Evolutionary conservation across 2,113 vertebrate genomes (phyloP).

Genomic region (Helogale parvula): DNA sequence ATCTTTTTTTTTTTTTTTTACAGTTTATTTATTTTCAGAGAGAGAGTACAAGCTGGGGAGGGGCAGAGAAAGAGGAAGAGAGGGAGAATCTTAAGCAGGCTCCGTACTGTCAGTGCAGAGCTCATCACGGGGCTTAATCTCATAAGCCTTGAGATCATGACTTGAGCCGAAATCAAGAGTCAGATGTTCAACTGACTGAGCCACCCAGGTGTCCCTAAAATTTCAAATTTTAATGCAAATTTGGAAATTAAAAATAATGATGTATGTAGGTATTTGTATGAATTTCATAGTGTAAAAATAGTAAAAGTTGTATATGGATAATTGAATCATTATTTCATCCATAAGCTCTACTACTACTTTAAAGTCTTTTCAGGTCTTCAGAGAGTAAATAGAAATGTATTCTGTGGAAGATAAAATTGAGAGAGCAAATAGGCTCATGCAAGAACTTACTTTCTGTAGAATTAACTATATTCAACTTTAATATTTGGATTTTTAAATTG

Average conservation of each 20-base stretch:
- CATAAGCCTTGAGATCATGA: no score
- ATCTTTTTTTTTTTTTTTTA: background rate
- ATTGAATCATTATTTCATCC: background rate
- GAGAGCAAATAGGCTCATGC: background rate
- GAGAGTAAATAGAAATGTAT: background rate
- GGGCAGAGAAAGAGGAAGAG: no score
- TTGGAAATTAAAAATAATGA: background rate
- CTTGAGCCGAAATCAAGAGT: no score
- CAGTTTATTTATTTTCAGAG: no score
- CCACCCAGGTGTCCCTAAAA: no score
- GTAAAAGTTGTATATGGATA: background rate
- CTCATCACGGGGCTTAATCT: no score
- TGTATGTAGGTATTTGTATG: background rate
- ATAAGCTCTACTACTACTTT: background rate
- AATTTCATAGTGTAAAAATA: slow-evolving; percentile 4
- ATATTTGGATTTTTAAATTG: background rate
- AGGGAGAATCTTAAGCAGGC: no score
- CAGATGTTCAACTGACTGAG: no score
- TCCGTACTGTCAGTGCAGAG: no score
- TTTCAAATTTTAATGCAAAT: background rate
- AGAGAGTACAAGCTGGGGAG: no score
- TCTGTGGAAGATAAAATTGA: background rate
- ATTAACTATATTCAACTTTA: background rate
- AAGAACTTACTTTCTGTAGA: background rate
- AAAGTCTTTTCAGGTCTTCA: slow-evolving; percentile 3